These are phyloP conservation scores for Nematolebias whitei DNA, from an alignment of 2,113 vertebrate genomes.

Conservation along the genomic window DNA sequence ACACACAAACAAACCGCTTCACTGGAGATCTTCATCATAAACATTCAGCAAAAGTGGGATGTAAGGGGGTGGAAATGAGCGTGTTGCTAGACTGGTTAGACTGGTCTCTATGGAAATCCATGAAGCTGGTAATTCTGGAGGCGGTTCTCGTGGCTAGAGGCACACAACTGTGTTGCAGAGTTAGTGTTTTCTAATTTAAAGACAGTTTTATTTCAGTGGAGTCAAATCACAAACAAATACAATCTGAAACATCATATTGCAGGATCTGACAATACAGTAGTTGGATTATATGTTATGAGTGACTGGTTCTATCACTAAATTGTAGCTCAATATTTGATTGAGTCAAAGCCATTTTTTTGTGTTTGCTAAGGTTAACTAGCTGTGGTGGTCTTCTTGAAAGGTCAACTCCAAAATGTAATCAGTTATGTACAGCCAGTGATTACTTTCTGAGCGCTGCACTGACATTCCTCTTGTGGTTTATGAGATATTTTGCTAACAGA, in stretches of 20 bases:
- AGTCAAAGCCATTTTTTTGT: too few species aligned
- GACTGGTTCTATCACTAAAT: background rate
- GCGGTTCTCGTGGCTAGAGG: constrained; percentile 8
- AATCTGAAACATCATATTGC: too few species aligned
- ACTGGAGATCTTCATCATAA: constrained; percentile 21
- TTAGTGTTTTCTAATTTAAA: constrained; percentile 14
- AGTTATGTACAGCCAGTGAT: too few species aligned
- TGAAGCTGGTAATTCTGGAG: constrained; percentile 21
- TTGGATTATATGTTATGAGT: background rate
- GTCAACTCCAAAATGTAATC: too few species aligned
- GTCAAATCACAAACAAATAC: constrained; percentile 19
- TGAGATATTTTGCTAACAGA: too few species aligned
- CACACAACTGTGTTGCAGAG: background rate
- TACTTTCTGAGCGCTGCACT: too few species aligned
- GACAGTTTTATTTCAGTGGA: background rate
- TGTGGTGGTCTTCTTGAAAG: background rate
- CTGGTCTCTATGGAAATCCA: constrained; percentile 36
- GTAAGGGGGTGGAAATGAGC: constrained; percentile 5
- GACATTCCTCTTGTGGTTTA: too few species aligned
- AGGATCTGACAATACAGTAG: too few species aligned
- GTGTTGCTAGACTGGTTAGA: background rate
- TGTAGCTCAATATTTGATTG: too few species aligned
- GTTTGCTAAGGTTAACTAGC: background rate
- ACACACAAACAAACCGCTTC: constrained; percentile 1
- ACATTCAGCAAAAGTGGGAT: constrained; percentile 18